Base-by-base conservation (phyloP, 2,888 invertebrate species). In the Phyllotreta striolata region DNA sequence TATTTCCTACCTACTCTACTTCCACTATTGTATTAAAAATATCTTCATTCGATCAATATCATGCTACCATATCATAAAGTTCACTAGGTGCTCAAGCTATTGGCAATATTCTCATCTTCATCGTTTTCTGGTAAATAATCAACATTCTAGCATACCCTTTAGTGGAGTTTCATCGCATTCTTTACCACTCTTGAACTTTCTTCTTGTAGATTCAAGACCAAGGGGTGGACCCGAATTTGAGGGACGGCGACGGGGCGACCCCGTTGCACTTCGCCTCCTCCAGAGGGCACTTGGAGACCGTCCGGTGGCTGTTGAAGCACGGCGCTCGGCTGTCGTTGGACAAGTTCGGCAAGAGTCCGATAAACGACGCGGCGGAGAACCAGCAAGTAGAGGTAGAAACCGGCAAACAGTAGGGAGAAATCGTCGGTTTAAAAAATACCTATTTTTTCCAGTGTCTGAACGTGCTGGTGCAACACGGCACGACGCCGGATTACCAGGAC, bases 331-430 rank as follows among this genome's bases (percentile, higher is more conserved):
- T 95, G 14, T 89, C 91, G 10, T 83, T 92, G 67, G 95, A 95
- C 81, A 89, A 93, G 76, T 91, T 91, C 73, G 94, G 95, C 63
- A 94, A 95, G 81, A 93, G 92, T 76, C 94, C 95, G 3, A 91
- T 95, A 70, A 94, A 95, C 77, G 94, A 94, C 79, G 95, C 95
- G 0, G 94, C 94, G 6, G 94, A 95, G 78, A 92, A 94, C 77
- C 93, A 94, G 78, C 93, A 95, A 77, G 88, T 92, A 70, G 92
- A 95, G 88, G 94, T 93, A 80, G 77, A 78, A n/a, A 51, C 6
- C 3, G 10, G 60, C 46, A 49, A 13, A 10, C 8, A 52, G 39
- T 13, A 12, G 12, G 14, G 6, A 8, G 0, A 14, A 46, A 8
- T 5, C 3, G 2, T 14, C 4, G 24, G 24, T 24, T 1, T 1